phyloP scores from a whole-genome alignment of 2,888 invertebrate genomes.

The Drosophila paranaensis region DNA sequence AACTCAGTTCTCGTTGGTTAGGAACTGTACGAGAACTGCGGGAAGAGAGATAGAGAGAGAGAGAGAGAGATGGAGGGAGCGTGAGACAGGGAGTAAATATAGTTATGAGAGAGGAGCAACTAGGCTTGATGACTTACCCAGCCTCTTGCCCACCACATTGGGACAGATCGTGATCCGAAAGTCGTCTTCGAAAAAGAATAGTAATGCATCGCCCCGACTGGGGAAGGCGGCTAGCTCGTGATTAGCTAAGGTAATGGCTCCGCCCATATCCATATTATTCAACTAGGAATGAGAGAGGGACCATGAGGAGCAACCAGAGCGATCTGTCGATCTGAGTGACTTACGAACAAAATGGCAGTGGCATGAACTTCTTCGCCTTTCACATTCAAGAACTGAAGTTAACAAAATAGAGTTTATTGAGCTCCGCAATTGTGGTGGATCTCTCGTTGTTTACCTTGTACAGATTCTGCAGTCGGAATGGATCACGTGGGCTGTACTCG shows the following conservation, averaged over 20 bases:
- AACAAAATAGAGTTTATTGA: rapidly evolving
- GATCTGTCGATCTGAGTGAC: conserved; percentile 8
- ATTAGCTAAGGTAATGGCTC: conserved; percentile 28
- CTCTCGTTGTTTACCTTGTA: conserved; percentile 6
- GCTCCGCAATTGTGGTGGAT: not conserved
- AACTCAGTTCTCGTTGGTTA: not conserved
- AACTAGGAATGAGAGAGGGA: conserved; percentile 22
- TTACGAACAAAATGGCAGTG: conserved; percentile 48
- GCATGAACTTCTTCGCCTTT: conserved; percentile 20
- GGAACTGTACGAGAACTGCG: conserved; percentile 51
- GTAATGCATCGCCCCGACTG: conserved; percentile 44
- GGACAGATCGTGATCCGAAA: conserved; percentile 47
- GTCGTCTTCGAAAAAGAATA: conserved; percentile 21
- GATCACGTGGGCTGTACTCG: conserved; percentile 26
- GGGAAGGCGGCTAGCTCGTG: conserved; percentile 25
- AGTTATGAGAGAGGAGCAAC: too few species aligned
- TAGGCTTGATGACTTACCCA: conserved; percentile 34
- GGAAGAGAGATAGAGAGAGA: not conserved
- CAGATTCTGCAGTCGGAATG: conserved; percentile 26
- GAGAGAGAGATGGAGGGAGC: not conserved
- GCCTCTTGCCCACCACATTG: conserved; percentile 42
- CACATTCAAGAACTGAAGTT: conserved; percentile 18
- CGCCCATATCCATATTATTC: conserved; percentile 44
- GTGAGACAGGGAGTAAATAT: too few species aligned
- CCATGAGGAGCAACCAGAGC: not conserved